Conservation (phyloP, 1,140 invertebrate genomes). For the Drosophila paulistorum region DNA sequence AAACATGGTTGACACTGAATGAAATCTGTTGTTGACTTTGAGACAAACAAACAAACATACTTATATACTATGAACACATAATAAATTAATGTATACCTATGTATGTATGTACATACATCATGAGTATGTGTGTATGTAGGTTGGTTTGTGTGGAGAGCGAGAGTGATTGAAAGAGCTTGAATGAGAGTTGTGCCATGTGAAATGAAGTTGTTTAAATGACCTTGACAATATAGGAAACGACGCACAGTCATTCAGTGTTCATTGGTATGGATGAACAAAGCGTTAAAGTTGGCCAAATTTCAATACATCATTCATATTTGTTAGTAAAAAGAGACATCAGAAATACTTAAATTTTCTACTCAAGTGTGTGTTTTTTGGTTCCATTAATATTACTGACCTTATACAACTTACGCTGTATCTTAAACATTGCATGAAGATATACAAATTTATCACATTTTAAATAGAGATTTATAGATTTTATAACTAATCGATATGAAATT, state of each 20-base stretch:
- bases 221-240: conserved; percentile 38
- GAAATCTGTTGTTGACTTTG: conserved; percentile 68
- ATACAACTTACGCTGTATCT: too few relatives aligned
- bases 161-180: conserved; percentile 53
- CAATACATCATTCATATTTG: not conserved
- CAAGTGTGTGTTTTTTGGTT: too few relatives aligned
- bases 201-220: conserved; percentile 37
- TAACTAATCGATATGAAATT: too few relatives aligned
- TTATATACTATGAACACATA: conserved; percentile 14
- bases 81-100: not conserved
- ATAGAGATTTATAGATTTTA: too few relatives aligned
- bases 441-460: too few relatives aligned
- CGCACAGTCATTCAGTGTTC: not conserved
- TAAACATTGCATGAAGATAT: too few relatives aligned
- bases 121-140: not conserved
- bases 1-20: conserved; percentile 69
- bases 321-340: not conserved
- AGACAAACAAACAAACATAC: conserved; percentile 25
- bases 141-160: conserved; percentile 51
- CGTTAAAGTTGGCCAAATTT: not conserved
- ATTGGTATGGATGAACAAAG: not conserved
- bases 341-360: too few relatives aligned
- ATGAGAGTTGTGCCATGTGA: conserved; percentile 36
- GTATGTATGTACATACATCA: conserved; percentile 6
- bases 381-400: too few relatives aligned